Base-by-base conservation (phyloP, 1,140 invertebrate species). In the Diachasmimorpha longicaudata region DNA sequence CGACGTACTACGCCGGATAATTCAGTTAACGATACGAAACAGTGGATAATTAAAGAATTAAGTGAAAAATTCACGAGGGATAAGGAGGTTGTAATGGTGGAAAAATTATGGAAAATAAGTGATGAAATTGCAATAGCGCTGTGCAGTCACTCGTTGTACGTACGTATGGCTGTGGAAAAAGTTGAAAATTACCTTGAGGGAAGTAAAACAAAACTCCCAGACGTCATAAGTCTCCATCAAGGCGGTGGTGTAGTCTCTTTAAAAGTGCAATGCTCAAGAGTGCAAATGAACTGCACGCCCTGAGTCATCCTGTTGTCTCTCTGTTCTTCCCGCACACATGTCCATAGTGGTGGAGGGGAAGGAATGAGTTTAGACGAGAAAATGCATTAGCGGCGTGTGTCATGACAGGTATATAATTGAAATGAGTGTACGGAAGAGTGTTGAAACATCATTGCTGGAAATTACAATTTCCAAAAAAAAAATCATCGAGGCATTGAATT, bases 351-450 rank as follows among this genome's bases (percentile, higher is more conserved):
- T 10, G 21, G 25, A 13, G 25, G 25, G 25, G 5, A 23, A 23
- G 11, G 36, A 39, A 37, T 36, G 36, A 68, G 16, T 37, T 68
- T 39, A 39, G 9, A 39, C 31, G 31, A 39, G n/a, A 39, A 78
- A 78, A 78, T 68, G 72, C 77, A 78, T 78, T 78, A 78, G 72
- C 74, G 66, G 72, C 55, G 48, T 74, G 52, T 75, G 77, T 78
- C 76, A 74, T 77, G 77, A 78, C 77, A 75, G 77, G 77, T 78
- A 78, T 48, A 70, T 78, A 78, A 78, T 78, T 78, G 77, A 78
- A 78, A 78, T 78, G 77, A 75, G 73, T 72, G 52, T 78, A 72
- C 46, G 72, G 70, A 39, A 23, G 31, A 25, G 68, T 63, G 58
- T 13, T 63, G 58, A 31, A 63, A 63, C 21, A 25, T 63, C 10